A percentile compares a stretch with the other conserved stretches of the same genome.
These are phyloP conservation scores for Bufo gargarizans DNA, from an alignment of 2,113 vertebrate species.

Conservation along the genomic window DNA sequence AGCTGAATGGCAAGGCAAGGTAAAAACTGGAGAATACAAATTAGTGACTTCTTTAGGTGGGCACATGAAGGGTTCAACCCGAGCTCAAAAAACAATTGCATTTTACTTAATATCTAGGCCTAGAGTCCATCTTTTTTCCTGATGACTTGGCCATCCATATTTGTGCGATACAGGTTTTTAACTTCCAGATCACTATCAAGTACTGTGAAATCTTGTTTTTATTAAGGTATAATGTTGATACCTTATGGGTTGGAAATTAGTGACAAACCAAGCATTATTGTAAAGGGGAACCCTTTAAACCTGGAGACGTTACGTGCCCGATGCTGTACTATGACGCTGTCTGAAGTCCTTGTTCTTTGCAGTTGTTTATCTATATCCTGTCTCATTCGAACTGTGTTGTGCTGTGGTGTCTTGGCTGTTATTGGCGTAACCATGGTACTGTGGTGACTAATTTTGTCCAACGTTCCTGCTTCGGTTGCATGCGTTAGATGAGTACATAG, in stretches of 20 bases:
- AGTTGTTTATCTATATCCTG: constrained; percentile 53
- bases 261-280: neutral
- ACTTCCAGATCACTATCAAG: neutral
- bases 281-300: constrained; percentile 7
- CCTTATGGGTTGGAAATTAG: too few relatives aligned
- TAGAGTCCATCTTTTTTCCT: neutral
- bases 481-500: constrained; percentile 53
- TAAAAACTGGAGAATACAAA: too few relatives aligned
- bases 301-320: neutral
- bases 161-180: neutral
- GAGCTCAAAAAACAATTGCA: too few relatives aligned
- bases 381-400: constrained; percentile 52
- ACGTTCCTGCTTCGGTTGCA: constrained; percentile 41
- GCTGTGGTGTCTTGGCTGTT: constrained; percentile 48
- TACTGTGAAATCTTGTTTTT: neutral
- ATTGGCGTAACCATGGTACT: constrained; percentile 55
- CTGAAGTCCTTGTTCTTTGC: constrained; percentile 31
- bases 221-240: neutral
- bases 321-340: constrained; percentile 6
- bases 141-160: too few relatives aligned
- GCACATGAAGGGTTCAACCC: too few relatives aligned
- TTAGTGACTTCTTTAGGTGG: too few relatives aligned
- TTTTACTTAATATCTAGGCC: too few relatives aligned
- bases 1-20: too few relatives aligned
- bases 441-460: constrained; percentile 57